A percentile compares a stretch with the other conserved stretches of the same genome.
Evolutionary conservation across 2,113 vertebrate genomes (phyloP).

Genomic region (Sisor rabdophorus): DNA sequence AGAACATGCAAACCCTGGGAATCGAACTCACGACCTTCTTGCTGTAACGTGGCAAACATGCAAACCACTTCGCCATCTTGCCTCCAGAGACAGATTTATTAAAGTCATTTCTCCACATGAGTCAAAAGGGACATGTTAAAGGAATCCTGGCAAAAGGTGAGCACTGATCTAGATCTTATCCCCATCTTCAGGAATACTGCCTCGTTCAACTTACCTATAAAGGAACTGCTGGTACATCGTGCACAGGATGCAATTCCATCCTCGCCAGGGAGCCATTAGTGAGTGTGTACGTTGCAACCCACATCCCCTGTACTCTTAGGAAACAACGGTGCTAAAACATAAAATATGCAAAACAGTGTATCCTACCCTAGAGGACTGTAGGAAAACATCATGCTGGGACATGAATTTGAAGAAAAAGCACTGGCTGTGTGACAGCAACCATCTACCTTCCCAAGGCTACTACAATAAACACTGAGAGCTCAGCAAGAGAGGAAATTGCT

Average conservation of each 20-base stretch:
- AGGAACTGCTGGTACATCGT: background rate
- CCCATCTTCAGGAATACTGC: background rate
- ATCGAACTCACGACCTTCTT: no score
- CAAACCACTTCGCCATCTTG: no score
- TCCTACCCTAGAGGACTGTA: conserved; percentile 14
- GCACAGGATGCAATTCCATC: background rate
- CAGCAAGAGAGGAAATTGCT: background rate
- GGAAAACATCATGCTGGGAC: conserved; percentile 20
- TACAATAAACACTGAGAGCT: conserved; percentile 6
- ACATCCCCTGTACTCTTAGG: conserved; percentile 12
- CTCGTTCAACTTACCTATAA: background rate
- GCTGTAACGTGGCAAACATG: no score
- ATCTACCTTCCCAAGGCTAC: background rate
- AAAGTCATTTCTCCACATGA: background rate
- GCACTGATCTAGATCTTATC: background rate
- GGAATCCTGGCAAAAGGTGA: background rate
- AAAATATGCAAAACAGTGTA: conserved; percentile 22
- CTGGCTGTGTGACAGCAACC: conserved; percentile 24
- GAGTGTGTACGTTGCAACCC: background rate
- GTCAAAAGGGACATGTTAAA: background rate
- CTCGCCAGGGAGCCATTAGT: conserved; percentile 1
- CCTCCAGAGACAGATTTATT: background rate
- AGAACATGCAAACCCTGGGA: no score
- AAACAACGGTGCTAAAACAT: conserved; percentile 14
- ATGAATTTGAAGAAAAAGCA: conserved; percentile 23